Percentiles rank a stretch among this genome's conserved stretches.
phyloP scores from a whole-genome alignment of 2,888 invertebrate genomes.

The Nipponacmea schrenckii region DNA sequence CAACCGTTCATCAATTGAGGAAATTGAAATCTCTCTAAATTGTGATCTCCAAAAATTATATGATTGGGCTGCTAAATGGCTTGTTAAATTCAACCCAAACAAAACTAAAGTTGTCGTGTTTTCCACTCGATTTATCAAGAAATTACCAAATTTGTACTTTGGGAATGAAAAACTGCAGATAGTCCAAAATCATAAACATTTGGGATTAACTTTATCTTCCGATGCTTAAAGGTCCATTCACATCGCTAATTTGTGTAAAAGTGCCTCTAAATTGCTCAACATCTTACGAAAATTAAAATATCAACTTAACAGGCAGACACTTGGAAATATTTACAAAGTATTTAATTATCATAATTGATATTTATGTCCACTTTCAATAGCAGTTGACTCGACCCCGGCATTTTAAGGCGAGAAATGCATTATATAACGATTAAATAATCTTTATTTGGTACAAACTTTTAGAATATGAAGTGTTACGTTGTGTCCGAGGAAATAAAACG shows the following conservation, averaged over 20 bases:
- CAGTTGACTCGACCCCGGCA: no score
- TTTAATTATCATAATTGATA: no score
- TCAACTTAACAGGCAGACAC: no score
- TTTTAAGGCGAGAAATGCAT: no score
- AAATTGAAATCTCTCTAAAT: constrained; percentile 17
- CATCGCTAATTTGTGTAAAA: constrained; percentile 10
- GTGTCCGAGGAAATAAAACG: no score
- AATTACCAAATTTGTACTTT: constrained; percentile 8
- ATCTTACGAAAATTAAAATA: constrained; percentile 19
- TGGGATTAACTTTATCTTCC: constrained; percentile 18
- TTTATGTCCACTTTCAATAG: no score
- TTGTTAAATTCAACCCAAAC: constrained; percentile 20
- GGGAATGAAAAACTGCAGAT: background rate
- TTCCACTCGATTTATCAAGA: background rate
- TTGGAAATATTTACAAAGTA: no score
- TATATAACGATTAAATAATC: no score
- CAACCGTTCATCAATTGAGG: background rate
- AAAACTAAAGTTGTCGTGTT: constrained; percentile 18
- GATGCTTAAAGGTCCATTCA: constrained; percentile 17
- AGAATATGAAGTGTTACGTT: no score
- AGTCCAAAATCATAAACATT: constrained; percentile 20
- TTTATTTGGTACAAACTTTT: no score
- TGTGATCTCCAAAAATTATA: constrained; percentile 7
- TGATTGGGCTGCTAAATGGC: constrained; percentile 12
- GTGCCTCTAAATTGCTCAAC: constrained; percentile 18